Percentiles rank a stretch among this genome's conserved stretches.
Conservation (phyloP, 2,113 vertebrate genomes). For the Catagonus wagneri region DNA sequence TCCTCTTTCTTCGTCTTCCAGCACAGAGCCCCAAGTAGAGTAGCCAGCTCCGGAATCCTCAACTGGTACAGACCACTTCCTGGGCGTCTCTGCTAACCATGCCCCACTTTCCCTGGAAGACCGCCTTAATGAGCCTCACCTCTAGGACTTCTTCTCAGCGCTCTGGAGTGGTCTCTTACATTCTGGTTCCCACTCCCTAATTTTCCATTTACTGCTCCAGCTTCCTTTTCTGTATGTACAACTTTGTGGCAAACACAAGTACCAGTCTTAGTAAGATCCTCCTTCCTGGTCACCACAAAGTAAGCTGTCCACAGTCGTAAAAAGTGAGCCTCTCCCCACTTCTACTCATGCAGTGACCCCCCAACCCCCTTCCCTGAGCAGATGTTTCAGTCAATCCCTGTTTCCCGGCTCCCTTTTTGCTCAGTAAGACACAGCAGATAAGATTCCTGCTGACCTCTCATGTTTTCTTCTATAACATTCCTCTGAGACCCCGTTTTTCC, state of each 20-base stretch:
- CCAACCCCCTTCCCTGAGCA: neutral
- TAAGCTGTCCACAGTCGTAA: neutral
- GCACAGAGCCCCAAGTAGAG: constrained; percentile 83
- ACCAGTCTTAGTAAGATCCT: too few relatives aligned
- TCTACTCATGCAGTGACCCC: accelerated
- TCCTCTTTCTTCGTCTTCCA: constrained; percentile 87
- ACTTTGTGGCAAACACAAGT: neutral
- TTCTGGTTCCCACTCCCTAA: neutral
- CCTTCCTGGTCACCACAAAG: neutral
- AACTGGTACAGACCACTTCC: constrained; percentile 82
- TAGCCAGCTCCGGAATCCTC: constrained; percentile 91
- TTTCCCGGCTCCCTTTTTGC: neutral
- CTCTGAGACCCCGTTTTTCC: neutral
- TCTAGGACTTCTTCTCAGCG: neutral
- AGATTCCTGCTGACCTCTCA: neutral
- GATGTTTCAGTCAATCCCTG: neutral
- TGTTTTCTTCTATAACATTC: neutral
- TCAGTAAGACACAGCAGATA: neutral
- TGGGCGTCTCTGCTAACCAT: neutral
- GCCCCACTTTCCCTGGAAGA: accelerated
- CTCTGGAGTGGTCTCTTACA: neutral
- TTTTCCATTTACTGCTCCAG: neutral
- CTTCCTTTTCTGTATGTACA: neutral
- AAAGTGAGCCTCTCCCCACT: neutral
- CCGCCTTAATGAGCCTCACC: too few relatives aligned